Evolutionary conservation across 2,797 vertebrate genomes (phyloP), one percentile per base, ranked within the genome.

Genomic region (Pagetopsis macropterus): DNA sequence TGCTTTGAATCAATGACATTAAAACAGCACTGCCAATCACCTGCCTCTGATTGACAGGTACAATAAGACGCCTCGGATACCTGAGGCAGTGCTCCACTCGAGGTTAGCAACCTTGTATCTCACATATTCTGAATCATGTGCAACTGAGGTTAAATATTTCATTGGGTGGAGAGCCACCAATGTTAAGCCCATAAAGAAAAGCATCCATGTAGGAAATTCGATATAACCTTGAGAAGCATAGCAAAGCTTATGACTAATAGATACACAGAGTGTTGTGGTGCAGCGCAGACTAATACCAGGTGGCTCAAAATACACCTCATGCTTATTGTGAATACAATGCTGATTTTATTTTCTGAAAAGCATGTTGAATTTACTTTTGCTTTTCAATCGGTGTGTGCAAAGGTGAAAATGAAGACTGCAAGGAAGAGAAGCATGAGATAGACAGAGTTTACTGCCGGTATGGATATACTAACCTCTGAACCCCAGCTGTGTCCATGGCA

Each of bases 191-290:
- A 19, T 43, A 60, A 65, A n/a, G 56, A 43, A 75, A 78, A 70
- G 43, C 75, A 37, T 15, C 70, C 75, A 82, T 75, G 72, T 75
- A 75, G 43, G 33, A 77, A 65, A 83, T 79, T 65, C 68, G 61
- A 65, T n/a, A 75, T 65, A 60, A 83, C 79, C 70, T 73, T 69
- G 41, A 82, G 61, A 70, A 56, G 77, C 65, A 80, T 43, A 72
- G 64, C 3, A 55, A 65, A 62, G 67, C 46, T 76, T 52, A 61
- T 56, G 69, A 72, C 69, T 72, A 80, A 72, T 45, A 75, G 77
- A 78, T 65, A 70, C 54, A 49, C 23, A 46, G 60, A 56, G 65
- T 15, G 65, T 78, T 67, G 19, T 40, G 1, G 21, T 16, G 51
- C 37, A 19, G 23, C 43, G 50, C 50, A 59, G 61, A 33, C 8